These are phyloP conservation scores for Burhinus bistriatus DNA, from an alignment of 2,113 vertebrate genomes.

Conservation along the genomic window DNA sequence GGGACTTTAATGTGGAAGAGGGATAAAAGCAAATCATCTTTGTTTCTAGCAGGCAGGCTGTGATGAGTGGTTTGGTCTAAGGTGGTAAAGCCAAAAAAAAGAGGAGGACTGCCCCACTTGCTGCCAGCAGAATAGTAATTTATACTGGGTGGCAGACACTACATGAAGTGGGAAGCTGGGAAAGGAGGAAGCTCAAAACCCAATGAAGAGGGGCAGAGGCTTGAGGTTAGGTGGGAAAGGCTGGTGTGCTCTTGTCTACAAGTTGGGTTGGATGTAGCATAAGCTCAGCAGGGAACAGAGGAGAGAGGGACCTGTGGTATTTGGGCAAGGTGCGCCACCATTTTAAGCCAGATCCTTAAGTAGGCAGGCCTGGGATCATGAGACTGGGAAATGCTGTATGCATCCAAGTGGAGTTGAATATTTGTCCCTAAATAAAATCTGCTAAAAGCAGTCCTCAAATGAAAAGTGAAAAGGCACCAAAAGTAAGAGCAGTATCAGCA, in stretches of 20 bases:
- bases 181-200: neutral
- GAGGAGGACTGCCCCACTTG: fast-evolving
- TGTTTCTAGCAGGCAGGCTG: neutral
- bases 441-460: neutral
- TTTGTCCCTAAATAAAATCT: neutral
- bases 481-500: neutral
- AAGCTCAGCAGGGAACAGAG: neutral
- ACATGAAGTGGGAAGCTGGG: neutral
- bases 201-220: neutral
- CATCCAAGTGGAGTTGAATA: neutral
- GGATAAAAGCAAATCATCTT: neutral
- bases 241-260: neutral
- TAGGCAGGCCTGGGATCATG: neutral
- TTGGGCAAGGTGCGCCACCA: neutral
- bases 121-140: neutral
- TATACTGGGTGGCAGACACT: neutral
- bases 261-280: neutral
- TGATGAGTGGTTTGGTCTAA: neutral
- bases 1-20: neutral
- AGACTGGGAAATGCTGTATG: neutral
- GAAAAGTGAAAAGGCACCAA: conserved; percentile 11
- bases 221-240: neutral
- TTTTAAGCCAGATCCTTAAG: neutral
- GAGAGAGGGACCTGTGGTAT: neutral
- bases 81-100: neutral